A percentile compares a stretch with the other conserved stretches of the same genome.
Conservation (phyloP, 2,888 invertebrate genomes). For the Agrotis exclamationis region DNA sequence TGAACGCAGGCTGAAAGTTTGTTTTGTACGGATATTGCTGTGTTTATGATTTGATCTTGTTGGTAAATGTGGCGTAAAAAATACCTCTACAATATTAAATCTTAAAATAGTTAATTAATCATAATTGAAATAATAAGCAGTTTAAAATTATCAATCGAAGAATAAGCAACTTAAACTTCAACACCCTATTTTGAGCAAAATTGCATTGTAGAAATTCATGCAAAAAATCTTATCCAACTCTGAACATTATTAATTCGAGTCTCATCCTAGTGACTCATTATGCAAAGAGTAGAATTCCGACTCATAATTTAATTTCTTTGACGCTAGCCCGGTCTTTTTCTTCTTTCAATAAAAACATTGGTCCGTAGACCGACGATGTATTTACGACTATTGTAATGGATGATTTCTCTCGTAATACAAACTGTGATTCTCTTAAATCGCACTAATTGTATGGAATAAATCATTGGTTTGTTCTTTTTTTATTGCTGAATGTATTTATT, state of each 20-base stretch:
- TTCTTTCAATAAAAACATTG: slow-evolving; percentile 33
- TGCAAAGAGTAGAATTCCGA: slow-evolving; percentile 27
- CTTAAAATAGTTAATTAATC: background rate
- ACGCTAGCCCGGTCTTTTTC: slow-evolving; percentile 27
- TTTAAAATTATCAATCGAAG: background rate
- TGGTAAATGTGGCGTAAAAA: background rate
- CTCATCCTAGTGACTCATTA: slow-evolving; percentile 44
- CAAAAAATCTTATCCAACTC: background rate
- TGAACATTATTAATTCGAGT: slow-evolving; percentile 15
- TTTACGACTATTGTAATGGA: slow-evolving; percentile 78
- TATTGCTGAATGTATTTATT: slow-evolving; percentile 66
- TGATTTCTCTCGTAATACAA: slow-evolving; percentile 76
- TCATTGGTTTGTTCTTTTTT: slow-evolving; percentile 68
- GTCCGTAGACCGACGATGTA: slow-evolving; percentile 72
- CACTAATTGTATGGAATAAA: slow-evolving; percentile 80
- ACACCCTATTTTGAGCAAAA: too few species aligned
- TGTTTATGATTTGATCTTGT: background rate
- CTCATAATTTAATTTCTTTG: slow-evolving; percentile 51
- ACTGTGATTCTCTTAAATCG: slow-evolving; percentile 83
- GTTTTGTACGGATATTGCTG: background rate
- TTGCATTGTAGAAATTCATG: background rate
- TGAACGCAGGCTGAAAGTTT: background rate
- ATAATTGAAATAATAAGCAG: background rate
- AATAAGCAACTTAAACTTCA: too few species aligned
- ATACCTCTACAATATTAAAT: background rate